These are phyloP conservation scores for Spongilla lacustris DNA, from an alignment of 37 sponge, comb jelly and placozoan genomes.

Conservation along the genomic window DNA sequence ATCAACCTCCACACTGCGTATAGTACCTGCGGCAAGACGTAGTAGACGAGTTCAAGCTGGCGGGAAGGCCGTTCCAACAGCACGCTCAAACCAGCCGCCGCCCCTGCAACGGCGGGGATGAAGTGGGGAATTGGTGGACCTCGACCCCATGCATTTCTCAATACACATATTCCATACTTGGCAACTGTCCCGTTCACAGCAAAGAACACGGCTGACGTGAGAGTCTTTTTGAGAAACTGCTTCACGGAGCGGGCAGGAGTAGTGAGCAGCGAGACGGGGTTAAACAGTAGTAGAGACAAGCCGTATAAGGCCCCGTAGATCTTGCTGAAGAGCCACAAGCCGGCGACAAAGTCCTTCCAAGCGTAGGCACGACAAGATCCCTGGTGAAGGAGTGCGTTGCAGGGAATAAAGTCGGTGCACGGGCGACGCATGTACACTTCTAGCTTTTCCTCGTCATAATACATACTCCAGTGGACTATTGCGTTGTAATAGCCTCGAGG, in stretches of 20 bases:
- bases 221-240: slow-evolving; percentile 1
- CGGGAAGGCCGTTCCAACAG: slow-evolving; percentile 19
- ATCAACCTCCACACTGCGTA: slow-evolving; percentile 3
- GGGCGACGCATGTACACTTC: slow-evolving; percentile 26
- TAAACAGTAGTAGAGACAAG: slow-evolving; percentile 24
- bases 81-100: not conserved
- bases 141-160: not conserved
- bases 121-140: slow-evolving; percentile 6
- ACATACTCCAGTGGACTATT: slow-evolving; percentile 15
- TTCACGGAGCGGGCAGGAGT: not conserved
- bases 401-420: not conserved
- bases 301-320: slow-evolving; percentile 23
- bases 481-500: slow-evolving; percentile 23
- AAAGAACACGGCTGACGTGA: slow-evolving; percentile 7
- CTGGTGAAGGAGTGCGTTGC: slow-evolving; percentile 4
- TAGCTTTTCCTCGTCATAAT: slow-evolving; percentile 25
- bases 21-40: slow-evolving; percentile 29
- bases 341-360: slow-evolving; percentile 5
- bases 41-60: slow-evolving; percentile 17
- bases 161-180: slow-evolving; percentile 25
- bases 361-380: slow-evolving; percentile 8
- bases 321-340: slow-evolving; percentile 12
- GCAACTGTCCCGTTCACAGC: slow-evolving; percentile 19
- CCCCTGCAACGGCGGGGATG: slow-evolving; percentile 16
- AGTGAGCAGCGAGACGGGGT: not conserved